Evolutionary conservation across 2,113 vertebrate genomes (phyloP), one percentile per base, ranked within the genome.

Genomic region (Archocentrus centrarchus): DNA sequence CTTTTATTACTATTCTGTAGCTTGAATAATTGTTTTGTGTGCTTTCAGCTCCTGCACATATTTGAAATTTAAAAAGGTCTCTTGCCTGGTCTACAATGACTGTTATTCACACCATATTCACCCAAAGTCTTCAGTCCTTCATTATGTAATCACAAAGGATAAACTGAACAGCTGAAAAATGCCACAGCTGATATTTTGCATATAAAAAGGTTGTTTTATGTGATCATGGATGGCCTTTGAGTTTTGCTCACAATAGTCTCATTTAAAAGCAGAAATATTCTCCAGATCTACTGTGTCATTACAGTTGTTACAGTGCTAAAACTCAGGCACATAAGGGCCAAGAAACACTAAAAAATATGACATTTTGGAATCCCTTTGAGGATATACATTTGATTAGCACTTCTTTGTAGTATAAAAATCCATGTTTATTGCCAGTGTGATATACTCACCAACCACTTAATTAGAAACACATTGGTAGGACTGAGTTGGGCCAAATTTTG

Each of bases 61-160:
- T 64, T 66, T 81, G 30, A 77, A 81, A 78, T 61, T 79, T 79
- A 63, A 47, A 89, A 86, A 85, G 24, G 84, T 62, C 83, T 80
- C 50, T 64, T 39, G 20, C 14, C 53, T 13, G 11, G 32, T 84
- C 68, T 83, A 59, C 73, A 70, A 61, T 86, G 80, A 55, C 84
- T 81, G 57, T 90, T 86, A 86, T 89, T 83, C 44, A 82, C 55
- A 55, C 39, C 78, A 35, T 79, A 80, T 80, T 76, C 80, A 77
- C 76, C 53, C 73, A 73, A 70, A 35, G 76, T 85, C 77, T 37
- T 88, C 59, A 2, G 22, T 78, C 79, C 75, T 68, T 81, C 73
- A 82, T 90, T 84, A 84, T 88, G 64, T 83, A 82, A 86, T 84
- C 90, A 80, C 79, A 83, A 55, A 59, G 61, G 73, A 62, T 50